Evolutionary conservation across 2,797 vertebrate species (phyloP).

Genomic region (Mus spretus): DNA sequence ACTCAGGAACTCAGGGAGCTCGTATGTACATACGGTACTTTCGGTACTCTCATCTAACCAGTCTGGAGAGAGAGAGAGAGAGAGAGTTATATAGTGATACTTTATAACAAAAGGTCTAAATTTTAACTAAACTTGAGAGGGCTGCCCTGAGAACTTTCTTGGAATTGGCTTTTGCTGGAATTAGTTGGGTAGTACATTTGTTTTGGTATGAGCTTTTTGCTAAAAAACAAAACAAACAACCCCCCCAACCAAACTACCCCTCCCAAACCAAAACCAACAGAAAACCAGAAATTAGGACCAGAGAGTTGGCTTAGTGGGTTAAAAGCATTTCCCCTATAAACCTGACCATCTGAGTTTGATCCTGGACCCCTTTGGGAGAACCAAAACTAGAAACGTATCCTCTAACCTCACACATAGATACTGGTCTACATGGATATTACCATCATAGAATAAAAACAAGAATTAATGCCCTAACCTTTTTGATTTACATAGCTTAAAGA

Average conservation of each 20-base stretch:
- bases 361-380: neutral
- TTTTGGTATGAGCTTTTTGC: slow-evolving; percentile 48
- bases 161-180: slow-evolving; percentile 23
- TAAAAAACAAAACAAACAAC: neutral
- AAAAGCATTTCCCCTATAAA: neutral
- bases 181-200: slow-evolving; percentile 32
- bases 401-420: neutral
- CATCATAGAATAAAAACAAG: neutral
- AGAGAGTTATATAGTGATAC: too few species aligned
- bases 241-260: neutral
- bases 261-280: neutral
- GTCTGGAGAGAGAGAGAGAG: too few species aligned
- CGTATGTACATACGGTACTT: neutral
- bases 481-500: slow-evolving; percentile 40
- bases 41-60: too few species aligned
- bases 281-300: neutral
- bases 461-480: neutral
- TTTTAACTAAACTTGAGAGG: slow-evolving; percentile 48
- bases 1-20: neutral
- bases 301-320: neutral
- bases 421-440: neutral
- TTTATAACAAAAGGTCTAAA: neutral
- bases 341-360: neutral
- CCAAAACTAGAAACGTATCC: neutral
- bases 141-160: slow-evolving; percentile 23